phyloP scores from a whole-genome alignment of 2,797 vertebrate species.

The Malurus splendens region DNA sequence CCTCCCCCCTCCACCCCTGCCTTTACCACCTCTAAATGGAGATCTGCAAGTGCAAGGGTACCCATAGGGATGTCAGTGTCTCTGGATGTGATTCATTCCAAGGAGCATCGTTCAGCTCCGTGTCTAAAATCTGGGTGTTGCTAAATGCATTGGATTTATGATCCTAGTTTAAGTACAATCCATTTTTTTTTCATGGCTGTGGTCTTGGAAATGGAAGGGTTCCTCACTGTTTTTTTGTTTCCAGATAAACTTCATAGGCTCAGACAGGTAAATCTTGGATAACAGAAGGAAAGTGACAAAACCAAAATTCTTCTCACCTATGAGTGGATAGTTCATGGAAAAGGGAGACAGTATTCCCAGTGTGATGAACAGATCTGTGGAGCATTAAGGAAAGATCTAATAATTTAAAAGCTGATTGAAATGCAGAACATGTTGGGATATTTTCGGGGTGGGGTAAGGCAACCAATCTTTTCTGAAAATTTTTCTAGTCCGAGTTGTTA shows the following conservation, averaged over 20 bases:
- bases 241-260: background rate
- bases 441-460: background rate
- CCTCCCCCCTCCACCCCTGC: fast-evolving
- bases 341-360: too few species aligned
- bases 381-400: background rate
- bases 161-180: background rate
- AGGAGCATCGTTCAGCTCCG: background rate
- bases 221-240: background rate
- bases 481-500: background rate
- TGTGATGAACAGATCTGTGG: background rate
- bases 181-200: background rate
- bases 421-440: background rate
- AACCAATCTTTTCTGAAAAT: background rate
- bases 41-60: background rate
- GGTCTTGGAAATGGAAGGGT: background rate
- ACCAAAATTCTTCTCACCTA: background rate
- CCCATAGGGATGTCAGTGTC: background rate
- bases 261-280: background rate
- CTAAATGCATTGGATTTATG: background rate
- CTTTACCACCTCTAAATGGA: background rate
- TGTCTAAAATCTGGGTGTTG: background rate
- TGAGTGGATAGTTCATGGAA: too few species aligned
- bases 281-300: background rate
- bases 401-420: background rate
- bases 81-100: background rate